Evolutionary conservation across 2,797 vertebrate genomes (phyloP).

Genomic region (Neosilurus hyrtlii): DNA sequence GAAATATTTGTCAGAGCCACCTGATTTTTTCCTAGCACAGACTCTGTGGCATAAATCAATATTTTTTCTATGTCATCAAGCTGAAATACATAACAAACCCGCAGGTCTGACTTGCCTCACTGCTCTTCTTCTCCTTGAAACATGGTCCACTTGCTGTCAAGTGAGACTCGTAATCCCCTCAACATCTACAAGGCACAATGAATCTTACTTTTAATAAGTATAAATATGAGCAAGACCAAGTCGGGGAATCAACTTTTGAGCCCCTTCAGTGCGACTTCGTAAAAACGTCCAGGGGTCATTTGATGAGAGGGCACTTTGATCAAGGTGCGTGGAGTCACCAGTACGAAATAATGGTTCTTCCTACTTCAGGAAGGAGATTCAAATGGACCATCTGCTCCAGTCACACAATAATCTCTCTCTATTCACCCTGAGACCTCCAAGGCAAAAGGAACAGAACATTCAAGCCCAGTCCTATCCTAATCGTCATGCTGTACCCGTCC

Average conservation of each 20-base stretch:
- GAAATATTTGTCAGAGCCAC: slow-evolving; percentile 88
- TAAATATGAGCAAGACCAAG: slow-evolving; percentile 83
- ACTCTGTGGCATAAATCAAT: slow-evolving; percentile 99
- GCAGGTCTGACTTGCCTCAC: slow-evolving; percentile 77
- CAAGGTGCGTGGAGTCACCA: slow-evolving; percentile 59
- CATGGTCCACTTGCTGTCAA: slow-evolving; percentile 76
- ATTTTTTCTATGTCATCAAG: slow-evolving; percentile 90
- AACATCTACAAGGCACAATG: slow-evolving; percentile 96
- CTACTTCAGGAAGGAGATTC: slow-evolving; percentile 38
- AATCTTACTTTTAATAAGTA: slow-evolving; percentile 92
- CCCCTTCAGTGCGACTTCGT: slow-evolving; percentile 45
- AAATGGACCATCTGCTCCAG: slow-evolving; percentile 39
- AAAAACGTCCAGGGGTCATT: slow-evolving; percentile 61
- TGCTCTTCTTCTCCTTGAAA: slow-evolving; percentile 72
- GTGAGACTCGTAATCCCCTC: slow-evolving; percentile 50
- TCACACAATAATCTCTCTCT: slow-evolving; percentile 36
- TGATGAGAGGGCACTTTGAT: slow-evolving; percentile 63
- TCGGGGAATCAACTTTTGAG: slow-evolving; percentile 49
- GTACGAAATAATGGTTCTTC: slow-evolving; percentile 39
- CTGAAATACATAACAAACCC: slow-evolving; percentile 87
- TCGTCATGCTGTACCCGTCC: slow-evolving; percentile 25
- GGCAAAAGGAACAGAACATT: slow-evolving; percentile 28
- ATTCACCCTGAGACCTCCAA: slow-evolving; percentile 43
- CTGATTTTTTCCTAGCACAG: slow-evolving; percentile 95
- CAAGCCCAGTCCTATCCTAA: slow-evolving; percentile 27